phyloP scores from a whole-genome alignment of 2,113 vertebrate genomes.

The Phycodurus eques region DNA sequence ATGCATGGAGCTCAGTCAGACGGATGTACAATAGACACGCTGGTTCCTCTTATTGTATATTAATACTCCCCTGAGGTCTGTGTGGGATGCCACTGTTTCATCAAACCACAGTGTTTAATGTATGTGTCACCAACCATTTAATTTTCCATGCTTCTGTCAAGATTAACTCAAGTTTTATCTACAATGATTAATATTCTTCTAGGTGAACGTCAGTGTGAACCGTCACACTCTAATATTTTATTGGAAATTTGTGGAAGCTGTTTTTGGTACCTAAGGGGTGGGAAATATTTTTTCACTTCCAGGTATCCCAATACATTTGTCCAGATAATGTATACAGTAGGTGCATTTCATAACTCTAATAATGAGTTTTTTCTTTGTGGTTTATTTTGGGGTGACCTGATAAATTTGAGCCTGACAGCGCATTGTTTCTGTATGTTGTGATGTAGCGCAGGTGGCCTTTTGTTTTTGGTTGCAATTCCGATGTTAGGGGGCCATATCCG shows the following conservation, averaged over 20 bases:
- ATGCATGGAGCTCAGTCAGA: neutral
- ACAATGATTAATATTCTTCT: neutral
- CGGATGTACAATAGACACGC: neutral
- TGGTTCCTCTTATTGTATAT: neutral
- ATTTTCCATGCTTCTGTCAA: neutral
- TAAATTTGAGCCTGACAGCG: neutral
- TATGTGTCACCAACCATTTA: neutral
- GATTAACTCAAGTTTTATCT: neutral
- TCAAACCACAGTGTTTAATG: neutral
- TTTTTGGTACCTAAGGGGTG: too few relatives aligned
- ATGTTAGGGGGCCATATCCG: conserved; percentile 68
- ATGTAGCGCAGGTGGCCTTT: conserved; percentile 29
- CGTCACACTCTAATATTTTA: neutral
- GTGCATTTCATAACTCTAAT: neutral
- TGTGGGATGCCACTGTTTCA: conserved; percentile 3
- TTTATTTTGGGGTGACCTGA: conserved; percentile 6
- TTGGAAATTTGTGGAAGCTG: too few relatives aligned
- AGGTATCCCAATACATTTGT: neutral
- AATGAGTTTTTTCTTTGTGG: neutral
- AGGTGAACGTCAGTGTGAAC: neutral
- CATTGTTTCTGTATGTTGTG: conserved; percentile 13
- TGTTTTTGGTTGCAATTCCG: conserved; percentile 64
- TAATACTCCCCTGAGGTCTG: neutral
- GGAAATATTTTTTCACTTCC: neutral
- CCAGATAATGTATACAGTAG: neutral